Evolutionary conservation across 2,113 vertebrate genomes (phyloP).

Genomic region (Piliocolobus tephrosceles): DNA sequence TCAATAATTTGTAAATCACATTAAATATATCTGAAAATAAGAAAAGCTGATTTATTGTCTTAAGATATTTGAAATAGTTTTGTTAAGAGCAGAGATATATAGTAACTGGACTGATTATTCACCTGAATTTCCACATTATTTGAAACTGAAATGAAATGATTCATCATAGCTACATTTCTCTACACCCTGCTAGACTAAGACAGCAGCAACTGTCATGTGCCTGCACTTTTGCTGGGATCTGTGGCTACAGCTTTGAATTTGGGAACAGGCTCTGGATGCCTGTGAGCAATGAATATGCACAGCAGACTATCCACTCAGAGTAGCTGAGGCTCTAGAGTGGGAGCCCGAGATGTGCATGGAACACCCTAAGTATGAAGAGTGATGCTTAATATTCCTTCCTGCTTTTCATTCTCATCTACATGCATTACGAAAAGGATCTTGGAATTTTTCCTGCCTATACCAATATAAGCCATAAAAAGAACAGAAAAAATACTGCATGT

Average conservation of each 20-base stretch:
- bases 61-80: background rate
- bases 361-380: background rate
- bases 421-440: background rate
- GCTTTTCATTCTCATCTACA: background rate
- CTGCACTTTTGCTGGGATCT: background rate
- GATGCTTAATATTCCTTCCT: background rate
- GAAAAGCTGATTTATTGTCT: background rate
- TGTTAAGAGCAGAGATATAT: background rate
- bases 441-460: background rate
- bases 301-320: background rate
- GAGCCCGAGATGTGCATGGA: background rate
- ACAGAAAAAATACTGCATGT: background rate
- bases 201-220: background rate
- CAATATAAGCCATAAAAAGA: background rate
- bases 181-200: background rate
- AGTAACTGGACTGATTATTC: background rate
- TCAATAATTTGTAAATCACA: constrained; percentile 26
- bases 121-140: background rate
- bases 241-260: background rate
- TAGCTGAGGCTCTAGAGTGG: background rate
- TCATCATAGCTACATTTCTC: background rate
- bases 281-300: background rate
- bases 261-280: background rate
- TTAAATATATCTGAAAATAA: background rate
- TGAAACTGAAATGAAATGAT: background rate